Evolutionary conservation across 2,888 invertebrate species (phyloP).

Genomic region (Drosophila bunnanda): DNA sequence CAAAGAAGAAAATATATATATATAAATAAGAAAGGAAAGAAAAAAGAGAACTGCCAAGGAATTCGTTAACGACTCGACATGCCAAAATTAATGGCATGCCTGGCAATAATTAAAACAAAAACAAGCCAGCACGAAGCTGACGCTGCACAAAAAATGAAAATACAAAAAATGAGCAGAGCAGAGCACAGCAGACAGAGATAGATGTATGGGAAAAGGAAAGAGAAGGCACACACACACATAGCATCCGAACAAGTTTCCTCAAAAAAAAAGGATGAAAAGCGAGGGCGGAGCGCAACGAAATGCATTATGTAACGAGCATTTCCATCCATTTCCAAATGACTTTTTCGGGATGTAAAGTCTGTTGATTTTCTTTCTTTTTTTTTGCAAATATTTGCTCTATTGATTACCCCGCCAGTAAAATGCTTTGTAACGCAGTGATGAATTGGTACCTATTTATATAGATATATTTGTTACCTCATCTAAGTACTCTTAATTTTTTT

Average conservation of each 20-base stretch:
- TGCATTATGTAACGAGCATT: slow-evolving; percentile 61
- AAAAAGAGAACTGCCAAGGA: slow-evolving; percentile 75
- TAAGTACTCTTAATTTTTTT: background rate
- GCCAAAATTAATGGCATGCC: slow-evolving; percentile 84
- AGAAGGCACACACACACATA: slow-evolving; percentile 17
- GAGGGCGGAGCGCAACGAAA: slow-evolving; percentile 38
- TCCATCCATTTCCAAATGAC: slow-evolving; percentile 32
- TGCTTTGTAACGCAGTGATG: slow-evolving; percentile 25
- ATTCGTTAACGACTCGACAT: slow-evolving; percentile 84
- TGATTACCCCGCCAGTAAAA: slow-evolving; percentile 63
- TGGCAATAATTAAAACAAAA: slow-evolving; percentile 84
- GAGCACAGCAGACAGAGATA: slow-evolving; percentile 36
- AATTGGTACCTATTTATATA: background rate
- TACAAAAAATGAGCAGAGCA: slow-evolving; percentile 23
- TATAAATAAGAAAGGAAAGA: slow-evolving; percentile 12
- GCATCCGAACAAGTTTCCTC: slow-evolving; percentile 60
- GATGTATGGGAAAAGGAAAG: slow-evolving; percentile 17
- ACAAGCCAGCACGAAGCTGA: slow-evolving; percentile 60
- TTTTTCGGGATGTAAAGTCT: slow-evolving; percentile 34
- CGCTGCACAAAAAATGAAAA: slow-evolving; percentile 30
- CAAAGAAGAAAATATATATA: background rate
- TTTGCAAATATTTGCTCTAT: slow-evolving; percentile 75
- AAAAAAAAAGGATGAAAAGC: slow-evolving; percentile 45
- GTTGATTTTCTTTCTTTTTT: slow-evolving; percentile 21
- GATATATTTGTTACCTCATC: background rate